phyloP scores from a whole-genome alignment of 2,797 vertebrate species.

The Gorsachius magnificus region DNA sequence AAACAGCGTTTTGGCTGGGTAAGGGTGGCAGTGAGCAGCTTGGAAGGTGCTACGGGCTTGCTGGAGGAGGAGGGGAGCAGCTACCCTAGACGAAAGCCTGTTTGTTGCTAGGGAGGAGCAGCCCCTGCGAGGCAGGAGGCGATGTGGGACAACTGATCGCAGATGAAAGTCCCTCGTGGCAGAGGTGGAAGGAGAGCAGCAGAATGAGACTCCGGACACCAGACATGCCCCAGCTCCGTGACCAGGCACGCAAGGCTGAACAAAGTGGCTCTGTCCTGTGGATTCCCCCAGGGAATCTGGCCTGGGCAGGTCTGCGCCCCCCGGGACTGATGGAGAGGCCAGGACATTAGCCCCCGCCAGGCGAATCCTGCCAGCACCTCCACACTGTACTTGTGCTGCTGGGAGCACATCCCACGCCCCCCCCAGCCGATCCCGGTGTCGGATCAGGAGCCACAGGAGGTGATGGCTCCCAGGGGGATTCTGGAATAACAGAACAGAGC shows the following conservation, averaged over 20 bases:
- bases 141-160: rapidly evolving
- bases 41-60: not conserved
- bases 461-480: not conserved
- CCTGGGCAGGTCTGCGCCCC: not conserved
- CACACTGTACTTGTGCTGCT: not conserved
- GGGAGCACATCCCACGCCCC: not conserved
- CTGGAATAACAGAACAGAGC: not conserved
- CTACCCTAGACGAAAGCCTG: not conserved
- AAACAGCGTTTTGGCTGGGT: rapidly evolving
- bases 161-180: not conserved
- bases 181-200: not conserved
- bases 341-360: rapidly evolving
- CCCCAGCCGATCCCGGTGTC: not conserved
- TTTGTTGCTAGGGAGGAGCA: not conserved
- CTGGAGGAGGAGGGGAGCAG: not conserved
- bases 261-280: not conserved
- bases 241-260: not conserved
- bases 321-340: not conserved
- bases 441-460: not conserved
- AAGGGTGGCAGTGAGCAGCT: rapidly evolving
- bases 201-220: not conserved
- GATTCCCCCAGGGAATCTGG: not conserved
- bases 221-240: not conserved
- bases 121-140: not conserved
- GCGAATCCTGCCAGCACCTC: rapidly evolving